phyloP scores from a whole-genome alignment of 2,888 invertebrate species.

The Tinea trinotella region DNA sequence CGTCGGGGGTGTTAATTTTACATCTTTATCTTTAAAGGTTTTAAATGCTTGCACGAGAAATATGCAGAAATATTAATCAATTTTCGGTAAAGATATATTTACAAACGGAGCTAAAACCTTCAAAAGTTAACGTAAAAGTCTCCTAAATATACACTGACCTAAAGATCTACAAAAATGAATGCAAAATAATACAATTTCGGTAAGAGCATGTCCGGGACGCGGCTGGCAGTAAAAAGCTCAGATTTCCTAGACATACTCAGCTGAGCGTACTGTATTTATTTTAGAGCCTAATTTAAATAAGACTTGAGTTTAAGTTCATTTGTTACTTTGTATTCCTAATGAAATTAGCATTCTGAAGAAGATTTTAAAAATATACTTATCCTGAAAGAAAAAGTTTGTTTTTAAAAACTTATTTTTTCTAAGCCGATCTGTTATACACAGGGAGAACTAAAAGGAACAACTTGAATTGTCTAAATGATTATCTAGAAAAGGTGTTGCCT shows the following conservation, averaged over 20 bases:
- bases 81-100: no score
- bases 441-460: no score
- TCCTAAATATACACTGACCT: neutral
- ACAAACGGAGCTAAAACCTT: neutral
- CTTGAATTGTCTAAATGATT: no score
- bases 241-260: conserved; percentile 35
- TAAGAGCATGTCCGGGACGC: conserved; percentile 45
- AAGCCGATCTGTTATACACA: no score
- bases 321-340: conserved; percentile 57
- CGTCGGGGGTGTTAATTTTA: no score
- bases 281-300: conserved; percentile 67
- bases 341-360: conserved; percentile 45
- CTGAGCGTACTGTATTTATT: conserved; percentile 54
- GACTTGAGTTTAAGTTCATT: conserved; percentile 57
- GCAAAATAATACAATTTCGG: conserved; percentile 70
- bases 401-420: no score
- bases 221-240: conserved; percentile 28
- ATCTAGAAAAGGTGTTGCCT: no score
- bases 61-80: neutral
- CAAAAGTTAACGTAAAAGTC: no score
- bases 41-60: no score
- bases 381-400: no score
- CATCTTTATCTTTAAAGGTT: no score
- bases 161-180: conserved; percentile 58
- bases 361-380: no score